Conservation (phyloP, 2,113 vertebrate species). For the human region GRCh38 chr12:76752501-76753000, state of each 20-base stretch:
- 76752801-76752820: slow-evolving; percentile 25
- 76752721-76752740: background rate
- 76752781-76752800: background rate
- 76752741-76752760: background rate
- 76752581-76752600: background rate
- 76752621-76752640: background rate
- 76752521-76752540: background rate
- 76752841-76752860: slow-evolving; percentile 32
- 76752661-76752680: background rate
- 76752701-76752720: background rate
- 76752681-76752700: background rate
- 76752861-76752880: slow-evolving; percentile 15
- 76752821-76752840: slow-evolving; percentile 3
- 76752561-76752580: background rate
- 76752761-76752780: background rate
- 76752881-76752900: background rate
- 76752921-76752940: background rate
- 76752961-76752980: background rate
- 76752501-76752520: background rate
- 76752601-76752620: background rate
- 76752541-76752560: background rate
- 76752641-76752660: background rate
- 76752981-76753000: background rate
- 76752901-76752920: background rate
- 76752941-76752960: background rate